Conservation (phyloP, 92 coral and sea anemone genomes). For the Parazoanthus swiftii region DNA sequence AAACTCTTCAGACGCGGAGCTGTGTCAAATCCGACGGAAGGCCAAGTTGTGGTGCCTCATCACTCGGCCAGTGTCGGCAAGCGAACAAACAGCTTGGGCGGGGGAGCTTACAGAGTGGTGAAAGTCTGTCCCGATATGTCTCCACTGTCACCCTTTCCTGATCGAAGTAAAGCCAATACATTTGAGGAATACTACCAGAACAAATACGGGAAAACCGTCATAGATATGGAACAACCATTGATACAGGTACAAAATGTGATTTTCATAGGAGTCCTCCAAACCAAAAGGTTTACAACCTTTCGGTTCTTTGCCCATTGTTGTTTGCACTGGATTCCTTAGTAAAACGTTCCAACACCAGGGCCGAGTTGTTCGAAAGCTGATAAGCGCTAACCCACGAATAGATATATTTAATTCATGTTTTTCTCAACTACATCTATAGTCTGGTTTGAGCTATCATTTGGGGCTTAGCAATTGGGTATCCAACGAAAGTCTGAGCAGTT, state of each 20-base stretch:
- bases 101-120: slow-evolving; percentile 53
- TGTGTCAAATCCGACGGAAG: neutral
- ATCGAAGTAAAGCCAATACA: slow-evolving; percentile 64
- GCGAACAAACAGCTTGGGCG: neutral
- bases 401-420: too few species aligned
- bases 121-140: slow-evolving; percentile 46
- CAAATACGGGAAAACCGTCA: slow-evolving; percentile 38
- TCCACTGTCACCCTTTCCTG: slow-evolving; percentile 77
- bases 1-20: neutral
- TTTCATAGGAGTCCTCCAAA: too few species aligned
- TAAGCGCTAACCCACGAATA: too few species aligned
- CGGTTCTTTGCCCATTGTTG: too few species aligned
- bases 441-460: too few species aligned
- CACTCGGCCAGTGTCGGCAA: slow-evolving; percentile 16
- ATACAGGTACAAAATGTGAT: slow-evolving; percentile 22
- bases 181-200: slow-evolving; percentile 68
- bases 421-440: too few species aligned
- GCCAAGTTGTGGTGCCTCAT: slow-evolving; percentile 10
- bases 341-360: too few species aligned
- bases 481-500: too few species aligned
- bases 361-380: too few species aligned
- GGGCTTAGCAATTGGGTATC: too few species aligned
- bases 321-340: too few species aligned
- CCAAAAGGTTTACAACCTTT: too few species aligned
- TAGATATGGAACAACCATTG: slow-evolving; percentile 62